A percentile compares a stretch with the other conserved stretches of the same genome.
phyloP scores from a whole-genome alignment of 2,888 invertebrate species.

The Eupithecia insigniata region DNA sequence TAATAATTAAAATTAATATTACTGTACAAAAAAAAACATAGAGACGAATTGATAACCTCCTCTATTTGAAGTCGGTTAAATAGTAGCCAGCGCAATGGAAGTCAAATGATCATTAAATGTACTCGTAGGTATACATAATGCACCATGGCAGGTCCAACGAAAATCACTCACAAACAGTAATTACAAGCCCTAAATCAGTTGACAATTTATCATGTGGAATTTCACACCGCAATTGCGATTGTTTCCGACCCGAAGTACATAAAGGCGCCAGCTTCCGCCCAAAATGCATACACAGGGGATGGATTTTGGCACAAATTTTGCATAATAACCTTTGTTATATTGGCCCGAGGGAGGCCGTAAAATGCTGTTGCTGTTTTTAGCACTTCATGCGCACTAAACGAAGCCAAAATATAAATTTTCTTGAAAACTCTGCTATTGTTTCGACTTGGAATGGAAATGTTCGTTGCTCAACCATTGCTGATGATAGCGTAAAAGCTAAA shows the following conservation, averaged over 20 bases:
- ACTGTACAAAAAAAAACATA: too few species aligned
- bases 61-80: too few species aligned
- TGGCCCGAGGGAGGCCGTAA: constrained; percentile 60
- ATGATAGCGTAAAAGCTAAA: constrained; percentile 16
- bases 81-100: not conserved
- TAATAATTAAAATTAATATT: too few species aligned
- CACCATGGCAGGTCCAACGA: constrained; percentile 16
- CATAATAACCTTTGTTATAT: constrained; percentile 69
- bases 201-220: constrained; percentile 66
- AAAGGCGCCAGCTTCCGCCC: constrained; percentile 63
- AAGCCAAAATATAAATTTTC: constrained; percentile 46
- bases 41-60: too few species aligned
- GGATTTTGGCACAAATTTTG: constrained; percentile 75
- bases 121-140: not conserved
- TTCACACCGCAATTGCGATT: constrained; percentile 63
- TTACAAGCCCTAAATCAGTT: constrained; percentile 66
- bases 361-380: constrained; percentile 48
- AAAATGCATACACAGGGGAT: constrained; percentile 61
- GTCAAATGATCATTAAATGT: not conserved
- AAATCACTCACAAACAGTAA: constrained; percentile 59
- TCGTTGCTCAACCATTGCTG: constrained; percentile 23
- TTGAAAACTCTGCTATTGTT: constrained; percentile 33
- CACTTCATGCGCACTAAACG: constrained; percentile 46
- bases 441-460: constrained; percentile 23
- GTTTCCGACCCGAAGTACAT: constrained; percentile 67